phyloP scores from a whole-genome alignment of 2,888 invertebrate genomes.

The Sisyra terminalis region DNA sequence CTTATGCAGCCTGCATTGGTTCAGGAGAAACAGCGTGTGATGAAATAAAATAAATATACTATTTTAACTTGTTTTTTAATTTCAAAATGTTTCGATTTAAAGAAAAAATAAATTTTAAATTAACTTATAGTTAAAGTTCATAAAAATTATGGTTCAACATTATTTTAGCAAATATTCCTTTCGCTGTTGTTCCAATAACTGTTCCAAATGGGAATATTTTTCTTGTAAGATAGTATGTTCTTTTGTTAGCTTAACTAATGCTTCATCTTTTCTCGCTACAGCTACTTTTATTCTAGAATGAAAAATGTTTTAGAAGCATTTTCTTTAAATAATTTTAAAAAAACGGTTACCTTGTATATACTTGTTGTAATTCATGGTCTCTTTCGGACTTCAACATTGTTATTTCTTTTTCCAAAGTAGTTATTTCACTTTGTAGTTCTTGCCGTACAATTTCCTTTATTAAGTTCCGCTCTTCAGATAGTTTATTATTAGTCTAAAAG shows the following conservation, averaged over 20 bases:
- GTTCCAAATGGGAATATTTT: conserved; percentile 57
- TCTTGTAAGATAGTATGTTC: conserved; percentile 53
- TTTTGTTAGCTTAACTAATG: conserved; percentile 51
- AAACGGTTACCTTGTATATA: conserved; percentile 50
- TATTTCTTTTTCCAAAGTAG: conserved; percentile 41
- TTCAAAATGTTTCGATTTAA: too few relatives aligned
- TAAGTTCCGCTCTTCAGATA: conserved; percentile 35
- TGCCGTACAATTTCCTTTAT: conserved; percentile 40
- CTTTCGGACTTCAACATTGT: conserved; percentile 38
- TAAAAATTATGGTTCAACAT: conserved; percentile 6
- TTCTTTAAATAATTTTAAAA: too few relatives aligned
- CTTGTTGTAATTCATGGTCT: conserved; percentile 60
- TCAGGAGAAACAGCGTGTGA: conserved; percentile 22
- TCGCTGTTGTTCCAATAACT: conserved; percentile 57
- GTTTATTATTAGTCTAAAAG: conserved; percentile 30
- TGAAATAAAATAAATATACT: neutral
- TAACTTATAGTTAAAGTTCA: neutral
- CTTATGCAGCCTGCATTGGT: conserved; percentile 58
- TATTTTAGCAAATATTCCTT: conserved; percentile 42
- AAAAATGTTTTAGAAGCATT: too few relatives aligned
- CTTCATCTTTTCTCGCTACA: conserved; percentile 62
- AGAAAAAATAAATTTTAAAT: too few relatives aligned
- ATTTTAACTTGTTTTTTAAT: too few relatives aligned
- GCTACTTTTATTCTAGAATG: conserved; percentile 57
- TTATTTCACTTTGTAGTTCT: conserved; percentile 44